Conservation (phyloP, 2,888 invertebrate genomes). For the Melanchra persicariae region DNA sequence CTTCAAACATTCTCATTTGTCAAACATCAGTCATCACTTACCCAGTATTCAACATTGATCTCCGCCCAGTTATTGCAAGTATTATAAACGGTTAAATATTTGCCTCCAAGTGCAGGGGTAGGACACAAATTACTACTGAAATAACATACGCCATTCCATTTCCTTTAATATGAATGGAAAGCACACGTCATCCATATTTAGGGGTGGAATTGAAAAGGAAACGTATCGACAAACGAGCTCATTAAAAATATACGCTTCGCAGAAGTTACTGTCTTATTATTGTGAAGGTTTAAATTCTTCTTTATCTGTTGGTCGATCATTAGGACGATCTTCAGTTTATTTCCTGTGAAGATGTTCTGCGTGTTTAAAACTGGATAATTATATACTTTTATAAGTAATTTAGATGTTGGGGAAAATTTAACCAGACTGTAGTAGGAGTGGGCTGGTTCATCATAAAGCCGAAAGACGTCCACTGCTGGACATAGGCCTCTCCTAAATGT, state of each 20-base stretch:
- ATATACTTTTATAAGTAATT: too few species aligned
- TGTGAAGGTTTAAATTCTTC: slow-evolving; percentile 47
- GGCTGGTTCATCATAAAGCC: too few species aligned
- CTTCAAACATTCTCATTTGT: too few species aligned
- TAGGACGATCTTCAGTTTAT: slow-evolving; percentile 23
- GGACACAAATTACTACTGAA: slow-evolving; percentile 21
- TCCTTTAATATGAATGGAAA: slow-evolving; percentile 26
- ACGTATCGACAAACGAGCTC: slow-evolving; percentile 66
- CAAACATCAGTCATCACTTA: not conserved
- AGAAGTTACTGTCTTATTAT: slow-evolving; percentile 57
- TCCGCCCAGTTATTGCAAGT: not conserved
- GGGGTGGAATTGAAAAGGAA: slow-evolving; percentile 51
- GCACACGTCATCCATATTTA: slow-evolving; percentile 47
- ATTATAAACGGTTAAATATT: slow-evolving; percentile 21
- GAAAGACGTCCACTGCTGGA: too few species aligned
- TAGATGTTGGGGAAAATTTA: too few species aligned
- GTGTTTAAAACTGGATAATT: too few species aligned
- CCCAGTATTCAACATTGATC: not conserved
- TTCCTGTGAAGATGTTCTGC: not conserved
- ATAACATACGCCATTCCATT: slow-evolving; percentile 33
- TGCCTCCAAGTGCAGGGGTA: not conserved
- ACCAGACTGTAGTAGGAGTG: too few species aligned
- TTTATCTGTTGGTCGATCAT: slow-evolving; percentile 36
- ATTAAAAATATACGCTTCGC: slow-evolving; percentile 73
- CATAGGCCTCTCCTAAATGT: too few species aligned